These are phyloP conservation scores for Gambelia wislizenii DNA, from an alignment of 2,797 vertebrate genomes.

Conservation along the genomic window DNA sequence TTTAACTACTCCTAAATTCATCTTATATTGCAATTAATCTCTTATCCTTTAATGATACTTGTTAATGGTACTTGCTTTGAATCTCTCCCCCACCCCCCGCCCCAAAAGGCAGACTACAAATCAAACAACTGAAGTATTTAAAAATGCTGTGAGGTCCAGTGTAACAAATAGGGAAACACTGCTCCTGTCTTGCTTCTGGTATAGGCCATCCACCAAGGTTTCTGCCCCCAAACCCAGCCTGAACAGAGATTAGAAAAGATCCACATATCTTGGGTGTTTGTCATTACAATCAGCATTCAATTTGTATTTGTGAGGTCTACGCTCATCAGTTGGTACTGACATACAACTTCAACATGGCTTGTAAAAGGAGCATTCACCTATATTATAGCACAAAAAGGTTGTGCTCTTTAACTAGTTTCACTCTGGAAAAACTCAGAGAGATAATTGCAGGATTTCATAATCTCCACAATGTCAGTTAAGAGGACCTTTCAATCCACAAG, in stretches of 20 bases:
- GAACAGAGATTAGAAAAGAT: not conserved
- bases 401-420: not conserved
- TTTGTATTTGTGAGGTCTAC: too few species aligned
- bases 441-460: constrained; percentile 53
- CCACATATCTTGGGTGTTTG: not conserved
- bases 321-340: not conserved
- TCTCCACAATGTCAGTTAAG: not conserved
- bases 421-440: not conserved
- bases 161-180: not conserved
- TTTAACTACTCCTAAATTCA: not conserved
- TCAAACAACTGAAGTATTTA: not conserved
- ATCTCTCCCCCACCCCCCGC: too few species aligned
- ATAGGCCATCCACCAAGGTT: not conserved
- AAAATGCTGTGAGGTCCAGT: not conserved
- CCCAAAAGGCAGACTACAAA: not conserved
- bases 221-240: not conserved
- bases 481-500: constrained; percentile 9
- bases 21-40: not conserved
- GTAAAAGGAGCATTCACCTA: not conserved
- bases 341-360: not conserved
- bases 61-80: not conserved
- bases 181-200: not conserved
- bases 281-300: not conserved
- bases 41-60: not conserved
- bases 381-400: not conserved